Base-by-base conservation (phyloP, 2,797 vertebrate genomes). In the Amblyraja radiata region DNA sequence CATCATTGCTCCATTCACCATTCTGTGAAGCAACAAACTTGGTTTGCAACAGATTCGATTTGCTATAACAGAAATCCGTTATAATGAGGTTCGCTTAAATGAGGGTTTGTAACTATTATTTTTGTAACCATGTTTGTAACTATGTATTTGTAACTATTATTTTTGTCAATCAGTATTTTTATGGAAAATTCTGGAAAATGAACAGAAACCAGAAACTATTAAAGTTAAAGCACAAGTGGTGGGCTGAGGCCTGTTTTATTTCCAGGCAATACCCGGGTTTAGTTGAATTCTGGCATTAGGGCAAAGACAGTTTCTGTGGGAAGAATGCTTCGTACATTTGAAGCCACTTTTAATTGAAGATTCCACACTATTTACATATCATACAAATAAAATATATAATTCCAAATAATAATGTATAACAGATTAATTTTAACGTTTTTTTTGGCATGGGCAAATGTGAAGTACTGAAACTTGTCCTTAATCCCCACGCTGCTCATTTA, bases 231-330 rank as follows among this genome's bases (percentile, higher is more conserved):
- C 10, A 28, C 54, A 65, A 86, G 13, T 65, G 61, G 83, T 11
- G 13, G 18, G 36, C n/a, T 88, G 54, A 23, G n/a, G 32, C 61
- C 61, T 21, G n/a, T 16, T 65, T 36, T 36, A 88, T 16, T 65
- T 10, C 18, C 65, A 65, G 32, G n/a, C 61, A 3, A n/a, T 32
- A 32, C 36, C 84, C 28, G 65, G 13, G n/a, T 88, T 68, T 61
- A 68, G 16, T 18, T 88, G 84, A 88, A 88, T 88, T 65, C 36
- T 88, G 84, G 84, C 84, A 88, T 32, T 32, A 88, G 36, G n/a
- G 6, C 28, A 68, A 32, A 88, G 84, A 23, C 65, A 88, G 16
- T 68, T 88, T 21, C 16, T 21, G 25, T 16, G 14, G 61, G 32
- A n/a, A 21, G 61, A 54, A 65, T 18, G n/a, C 32, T 88, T 68